These are phyloP conservation scores for Aphaenogaster rudis DNA, from an alignment of 1,140 invertebrate genomes.

Conservation along the genomic window DNA sequence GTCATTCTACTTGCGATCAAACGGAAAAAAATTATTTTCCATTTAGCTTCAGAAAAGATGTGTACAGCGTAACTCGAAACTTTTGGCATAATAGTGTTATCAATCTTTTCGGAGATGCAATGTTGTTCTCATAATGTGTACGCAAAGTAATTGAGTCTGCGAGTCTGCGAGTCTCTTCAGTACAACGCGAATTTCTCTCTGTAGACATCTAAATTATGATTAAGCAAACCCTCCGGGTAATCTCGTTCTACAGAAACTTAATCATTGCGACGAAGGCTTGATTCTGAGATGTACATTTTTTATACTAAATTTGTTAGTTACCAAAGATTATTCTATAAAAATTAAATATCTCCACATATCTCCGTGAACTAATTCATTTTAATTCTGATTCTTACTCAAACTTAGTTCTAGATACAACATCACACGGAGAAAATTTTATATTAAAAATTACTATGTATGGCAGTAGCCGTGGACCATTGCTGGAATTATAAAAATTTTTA, in stretches of 20 bases:
- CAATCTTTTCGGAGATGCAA: conserved; percentile 20
- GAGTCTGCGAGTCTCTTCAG: background rate
- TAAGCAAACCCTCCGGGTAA: conserved; percentile 12
- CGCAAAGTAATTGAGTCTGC: conserved; percentile 14
- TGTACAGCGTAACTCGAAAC: background rate
- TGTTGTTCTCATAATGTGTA: background rate
- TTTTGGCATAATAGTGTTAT: conserved; percentile 6
- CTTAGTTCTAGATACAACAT: no score
- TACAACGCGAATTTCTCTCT: conserved; percentile 23
- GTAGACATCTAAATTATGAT: conserved; percentile 46
- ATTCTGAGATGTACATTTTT: background rate
- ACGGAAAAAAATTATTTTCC: conserved; percentile 7
- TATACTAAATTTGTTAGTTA: background rate
- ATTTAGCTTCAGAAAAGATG: conserved; percentile 5
- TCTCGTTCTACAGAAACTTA: conserved; percentile 6
- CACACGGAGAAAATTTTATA: no score
- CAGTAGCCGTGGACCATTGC: no score
- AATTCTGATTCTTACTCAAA: no score
- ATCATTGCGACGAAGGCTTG: conserved; percentile 15
- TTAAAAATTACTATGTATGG: no score
- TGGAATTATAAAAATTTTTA: no score
- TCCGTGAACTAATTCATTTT: no score
- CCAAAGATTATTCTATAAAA: no score
- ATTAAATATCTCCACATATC: no score
- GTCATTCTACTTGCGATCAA: background rate